Conservation (phyloP, 2,797 vertebrate species). For the Artibeus jamaicensis region DNA sequence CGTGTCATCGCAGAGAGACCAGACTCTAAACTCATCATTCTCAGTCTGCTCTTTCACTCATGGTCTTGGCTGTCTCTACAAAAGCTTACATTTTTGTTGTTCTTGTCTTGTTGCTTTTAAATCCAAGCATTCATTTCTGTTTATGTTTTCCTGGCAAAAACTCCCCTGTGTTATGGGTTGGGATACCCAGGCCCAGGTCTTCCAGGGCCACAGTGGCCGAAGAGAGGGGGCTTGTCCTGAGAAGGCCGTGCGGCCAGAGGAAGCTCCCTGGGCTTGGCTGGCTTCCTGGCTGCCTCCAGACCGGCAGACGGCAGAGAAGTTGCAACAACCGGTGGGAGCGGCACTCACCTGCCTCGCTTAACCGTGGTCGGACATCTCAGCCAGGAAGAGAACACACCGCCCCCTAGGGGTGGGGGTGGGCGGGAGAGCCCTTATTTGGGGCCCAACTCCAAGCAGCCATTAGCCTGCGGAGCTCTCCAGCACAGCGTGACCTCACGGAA, state of each 20-base stretch:
- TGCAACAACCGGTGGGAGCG: neutral
- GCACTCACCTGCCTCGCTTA: neutral
- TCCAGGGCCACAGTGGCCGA: neutral
- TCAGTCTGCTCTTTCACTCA: neutral
- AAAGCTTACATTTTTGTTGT: neutral
- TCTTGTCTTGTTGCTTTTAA: neutral
- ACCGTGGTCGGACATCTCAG: neutral
- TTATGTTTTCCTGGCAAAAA: neutral
- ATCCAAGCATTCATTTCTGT: neutral
- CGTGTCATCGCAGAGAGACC: neutral
- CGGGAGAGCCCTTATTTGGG: neutral
- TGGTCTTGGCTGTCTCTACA: neutral
- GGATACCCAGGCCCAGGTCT: neutral
- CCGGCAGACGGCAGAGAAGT: neutral
- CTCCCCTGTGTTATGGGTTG: neutral
- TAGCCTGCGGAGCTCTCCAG: neutral
- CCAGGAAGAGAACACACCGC: neutral
- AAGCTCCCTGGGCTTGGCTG: too few relatives aligned
- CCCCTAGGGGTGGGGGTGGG: neutral
- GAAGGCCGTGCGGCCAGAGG: neutral
- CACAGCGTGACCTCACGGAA: neutral
- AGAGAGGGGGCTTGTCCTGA: neutral
- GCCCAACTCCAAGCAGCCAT: neutral
- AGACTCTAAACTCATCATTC: neutral
- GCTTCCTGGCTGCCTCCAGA: neutral